A percentile compares a stretch with the other conserved stretches of the same genome.
Conservation (phyloP, 2,113 vertebrate species). For the Syngnathus typhle region DNA sequence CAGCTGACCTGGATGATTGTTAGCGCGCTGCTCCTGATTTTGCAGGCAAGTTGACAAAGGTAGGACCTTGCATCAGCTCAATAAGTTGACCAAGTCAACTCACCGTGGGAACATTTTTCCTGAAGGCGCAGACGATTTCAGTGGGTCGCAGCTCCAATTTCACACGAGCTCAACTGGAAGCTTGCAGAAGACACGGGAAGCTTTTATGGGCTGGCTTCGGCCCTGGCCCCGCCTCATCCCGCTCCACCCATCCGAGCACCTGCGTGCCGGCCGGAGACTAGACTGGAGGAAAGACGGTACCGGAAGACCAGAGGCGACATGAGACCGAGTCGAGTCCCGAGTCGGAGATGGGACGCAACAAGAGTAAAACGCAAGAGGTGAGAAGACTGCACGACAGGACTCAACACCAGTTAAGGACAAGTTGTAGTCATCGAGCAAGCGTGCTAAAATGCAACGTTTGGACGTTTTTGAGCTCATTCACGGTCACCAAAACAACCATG, state of each 20-base stretch:
- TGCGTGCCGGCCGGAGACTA: not conserved
- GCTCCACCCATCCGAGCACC: not conserved
- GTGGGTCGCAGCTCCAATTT: not conserved
- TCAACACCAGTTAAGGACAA: too few relatives aligned
- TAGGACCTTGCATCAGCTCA: too few relatives aligned
- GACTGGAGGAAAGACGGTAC: not conserved
- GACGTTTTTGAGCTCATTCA: too few relatives aligned
- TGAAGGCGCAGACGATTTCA: not conserved
- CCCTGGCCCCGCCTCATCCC: not conserved
- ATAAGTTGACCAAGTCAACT: not conserved
- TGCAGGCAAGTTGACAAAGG: not conserved
- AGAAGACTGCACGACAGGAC: too few relatives aligned
- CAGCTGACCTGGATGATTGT: too few relatives aligned
- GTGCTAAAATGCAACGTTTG: too few relatives aligned
- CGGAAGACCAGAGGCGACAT: not conserved
- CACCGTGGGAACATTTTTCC: not conserved
- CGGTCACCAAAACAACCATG: too few relatives aligned
- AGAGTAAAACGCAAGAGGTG: too few relatives aligned
- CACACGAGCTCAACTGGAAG: not conserved
- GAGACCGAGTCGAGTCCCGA: too few relatives aligned
- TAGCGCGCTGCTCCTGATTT: too few relatives aligned
- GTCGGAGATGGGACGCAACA: too few relatives aligned
- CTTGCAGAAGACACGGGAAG: not conserved
- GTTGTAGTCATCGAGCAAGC: too few relatives aligned
- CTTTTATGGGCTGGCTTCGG: not conserved